Evolutionary conservation across 2,113 vertebrate genomes (phyloP), one percentile per base, ranked within the genome.

Genomic region (Leiothrix lutea): DNA sequence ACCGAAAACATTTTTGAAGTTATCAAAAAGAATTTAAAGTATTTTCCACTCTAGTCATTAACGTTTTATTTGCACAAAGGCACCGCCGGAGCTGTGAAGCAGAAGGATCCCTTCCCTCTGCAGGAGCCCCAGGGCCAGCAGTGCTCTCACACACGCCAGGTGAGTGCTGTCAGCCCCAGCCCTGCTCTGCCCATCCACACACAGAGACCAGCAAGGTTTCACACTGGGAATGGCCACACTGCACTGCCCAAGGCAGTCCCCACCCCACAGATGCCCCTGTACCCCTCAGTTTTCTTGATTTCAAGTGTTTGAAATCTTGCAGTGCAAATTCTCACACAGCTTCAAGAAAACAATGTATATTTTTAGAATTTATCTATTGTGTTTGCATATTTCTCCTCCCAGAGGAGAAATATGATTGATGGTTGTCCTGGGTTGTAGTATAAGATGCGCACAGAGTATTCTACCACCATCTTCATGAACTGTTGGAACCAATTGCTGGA

Each of bases 1-100:
- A 74, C 42, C 1, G 2, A 81, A 71, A 96, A 91, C 56, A 94
- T 69, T 87, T 94, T 87, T 94, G 96, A 96, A 93, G 91, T 94
- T 85, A 97, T 97, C 96, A 96, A 96, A 96, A 97, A 96, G 96
- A 97, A 97, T 97, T 96, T 95, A 87, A 92, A 90, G 90, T 92
- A 73, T 80, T 93, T 96, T 67, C 61, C 58, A 73, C 35, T 70
- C 61, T 40, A 65, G 67, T 80, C 69, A 50, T 97, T 97, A 95
- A 90, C 64, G 81, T 85, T 88, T 90, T 64, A 91, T 95, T 93
- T 74, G 51, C 66, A 97, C 48, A 78, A 67, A 84, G 57, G 67
- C 16, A 18, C 74, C 31, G 47, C 20, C 36, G 82, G 90, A 93
- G 24, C 47, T 11, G 16, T 28, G 38, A 24, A 90, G 73, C 36